Evolutionary conservation across 1,140 invertebrate species (phyloP).

Genomic region (Trialeurodes vaporariorum): DNA sequence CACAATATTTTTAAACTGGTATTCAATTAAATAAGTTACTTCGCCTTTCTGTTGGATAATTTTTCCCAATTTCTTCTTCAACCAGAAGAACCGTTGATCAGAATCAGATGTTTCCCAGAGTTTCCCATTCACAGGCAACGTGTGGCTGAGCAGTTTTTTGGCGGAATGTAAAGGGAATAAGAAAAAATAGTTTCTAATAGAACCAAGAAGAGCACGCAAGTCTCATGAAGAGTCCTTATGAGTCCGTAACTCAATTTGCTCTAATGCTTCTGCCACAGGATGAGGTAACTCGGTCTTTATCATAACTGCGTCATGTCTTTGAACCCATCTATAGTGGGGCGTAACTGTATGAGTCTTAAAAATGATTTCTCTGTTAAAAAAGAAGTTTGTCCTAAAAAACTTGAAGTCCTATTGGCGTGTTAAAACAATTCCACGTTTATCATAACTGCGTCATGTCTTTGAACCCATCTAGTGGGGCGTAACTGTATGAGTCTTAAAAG

Average conservation of each 20-base stretch:
- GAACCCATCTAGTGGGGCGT: slow-evolving; percentile 11
- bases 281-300: slow-evolving; percentile 3
- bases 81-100: slow-evolving; percentile 8
- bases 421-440: slow-evolving; percentile 9
- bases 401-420: slow-evolving; percentile 6
- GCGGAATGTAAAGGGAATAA: neutral
- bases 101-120: slow-evolving; percentile 8
- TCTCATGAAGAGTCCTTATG: slow-evolving; percentile 8
- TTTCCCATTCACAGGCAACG: slow-evolving; percentile 10
- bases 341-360: neutral
- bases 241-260: slow-evolving; percentile 5
- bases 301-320: slow-evolving; percentile 11
- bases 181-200: neutral
- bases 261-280: slow-evolving; percentile 2
- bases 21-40: too few species aligned
- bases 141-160: neutral
- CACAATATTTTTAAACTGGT: too few species aligned
- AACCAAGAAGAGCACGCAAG: too few species aligned
- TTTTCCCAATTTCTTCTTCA: too few species aligned
- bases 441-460: slow-evolving; percentile 12
- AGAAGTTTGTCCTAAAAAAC: too few species aligned
- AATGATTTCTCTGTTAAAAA: neutral
- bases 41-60: too few species aligned
- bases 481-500: neutral
- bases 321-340: slow-evolving; percentile 11